phyloP scores from a whole-genome alignment of 2,888 invertebrate genomes.

The Bugula neritina region DNA sequence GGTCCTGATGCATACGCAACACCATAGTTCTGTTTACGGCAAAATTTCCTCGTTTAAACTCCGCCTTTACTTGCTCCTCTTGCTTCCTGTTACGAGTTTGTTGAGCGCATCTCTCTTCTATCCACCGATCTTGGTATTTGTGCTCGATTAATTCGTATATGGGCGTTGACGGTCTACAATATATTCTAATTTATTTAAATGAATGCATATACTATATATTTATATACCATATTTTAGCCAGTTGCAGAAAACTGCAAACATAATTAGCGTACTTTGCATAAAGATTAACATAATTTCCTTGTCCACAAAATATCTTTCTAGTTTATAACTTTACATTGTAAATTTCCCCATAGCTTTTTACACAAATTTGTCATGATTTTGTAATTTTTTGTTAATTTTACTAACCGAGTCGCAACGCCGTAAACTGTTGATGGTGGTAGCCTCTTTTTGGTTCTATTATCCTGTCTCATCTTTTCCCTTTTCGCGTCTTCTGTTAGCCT shows the following conservation, averaged over 20 bases:
- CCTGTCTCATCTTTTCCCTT: conserved; percentile 32
- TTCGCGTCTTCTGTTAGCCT: conserved; percentile 37
- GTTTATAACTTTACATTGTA: too few relatives aligned
- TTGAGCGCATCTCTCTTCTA: conserved; percentile 37
- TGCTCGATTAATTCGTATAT: conserved; percentile 51
- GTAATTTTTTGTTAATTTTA: too few relatives aligned
- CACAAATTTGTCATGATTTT: too few relatives aligned
- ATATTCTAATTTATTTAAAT: background rate
- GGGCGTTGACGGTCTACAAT: conserved; percentile 49
- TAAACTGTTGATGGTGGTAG: conserved; percentile 47
- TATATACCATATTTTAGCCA: too few relatives aligned
- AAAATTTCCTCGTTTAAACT: conserved; percentile 34
- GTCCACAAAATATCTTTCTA: too few relatives aligned
- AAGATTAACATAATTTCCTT: too few relatives aligned
- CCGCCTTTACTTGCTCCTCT: conserved; percentile 36
- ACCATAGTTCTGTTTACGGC: conserved; percentile 47
- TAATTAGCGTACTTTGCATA: too few relatives aligned
- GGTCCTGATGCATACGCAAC: conserved; percentile 46
- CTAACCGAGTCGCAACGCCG: conserved; percentile 47
- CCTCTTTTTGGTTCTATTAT: conserved; percentile 33
- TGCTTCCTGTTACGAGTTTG: conserved; percentile 37
- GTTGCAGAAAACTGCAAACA: too few relatives aligned
- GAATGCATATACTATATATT: background rate
- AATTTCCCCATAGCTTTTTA: too few relatives aligned
- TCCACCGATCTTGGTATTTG: conserved; percentile 51